These are phyloP conservation scores for Callitettix versicolor DNA, from an alignment of 1,140 invertebrate species.

Conservation along the genomic window DNA sequence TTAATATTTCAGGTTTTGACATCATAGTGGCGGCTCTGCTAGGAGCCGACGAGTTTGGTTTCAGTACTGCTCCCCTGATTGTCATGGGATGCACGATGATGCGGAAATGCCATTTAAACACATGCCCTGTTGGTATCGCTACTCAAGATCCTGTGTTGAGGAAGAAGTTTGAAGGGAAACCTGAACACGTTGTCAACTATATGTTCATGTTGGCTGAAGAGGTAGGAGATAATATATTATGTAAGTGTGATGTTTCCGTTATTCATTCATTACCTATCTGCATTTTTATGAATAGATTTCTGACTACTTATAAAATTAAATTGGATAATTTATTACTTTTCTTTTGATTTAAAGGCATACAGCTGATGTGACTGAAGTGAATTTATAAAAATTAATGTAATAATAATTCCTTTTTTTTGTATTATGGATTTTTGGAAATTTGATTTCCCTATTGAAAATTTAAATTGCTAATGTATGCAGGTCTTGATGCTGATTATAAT, in stretches of 20 bases:
- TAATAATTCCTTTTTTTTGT: neutral
- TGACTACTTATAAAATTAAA: constrained; percentile 13
- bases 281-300: constrained; percentile 2
- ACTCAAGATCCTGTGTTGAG: constrained; percentile 92
- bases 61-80: constrained; percentile 95
- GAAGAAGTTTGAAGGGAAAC: constrained; percentile 94
- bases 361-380: neutral
- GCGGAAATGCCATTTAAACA: constrained; percentile 98
- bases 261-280: constrained; percentile 8
- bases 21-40: constrained; percentile 91
- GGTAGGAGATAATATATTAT: constrained; percentile 37
- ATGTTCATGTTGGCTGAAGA: constrained; percentile 96
- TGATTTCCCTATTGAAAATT: no score
- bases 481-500: no score
- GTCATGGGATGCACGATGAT: constrained; percentile 99
- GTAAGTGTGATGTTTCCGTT: neutral
- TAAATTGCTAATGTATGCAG: no score
- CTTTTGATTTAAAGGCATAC: neutral
- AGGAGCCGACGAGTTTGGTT: constrained; percentile 98
- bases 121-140: constrained; percentile 96
- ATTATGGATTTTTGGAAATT: no score
- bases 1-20: constrained; percentile 60
- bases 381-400: neutral
- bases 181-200: constrained; percentile 96
- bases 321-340: constrained; percentile 1